Evolutionary conservation across 2,113 vertebrate species (phyloP).

Genomic region (Harpagus bidentatus): DNA sequence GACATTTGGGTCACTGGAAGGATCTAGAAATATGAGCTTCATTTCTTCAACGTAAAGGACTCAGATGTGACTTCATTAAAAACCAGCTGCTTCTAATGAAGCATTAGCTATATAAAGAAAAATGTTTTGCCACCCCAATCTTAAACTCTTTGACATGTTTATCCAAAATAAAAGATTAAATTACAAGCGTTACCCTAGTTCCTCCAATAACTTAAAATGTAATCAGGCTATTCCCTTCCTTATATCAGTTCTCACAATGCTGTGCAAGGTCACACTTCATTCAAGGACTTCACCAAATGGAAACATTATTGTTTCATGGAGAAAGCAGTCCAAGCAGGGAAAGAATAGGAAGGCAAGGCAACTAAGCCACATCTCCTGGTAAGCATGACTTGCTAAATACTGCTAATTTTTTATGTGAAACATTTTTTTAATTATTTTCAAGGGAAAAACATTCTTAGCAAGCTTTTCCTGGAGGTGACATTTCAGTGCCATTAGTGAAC

Average conservation of each 20-base stretch:
- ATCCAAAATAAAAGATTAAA: neutral
- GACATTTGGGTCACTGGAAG: neutral
- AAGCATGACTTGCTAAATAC: neutral
- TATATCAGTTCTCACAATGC: neutral
- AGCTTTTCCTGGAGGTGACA: neutral
- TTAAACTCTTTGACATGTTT: neutral
- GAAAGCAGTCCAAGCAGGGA: neutral
- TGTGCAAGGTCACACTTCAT: neutral
- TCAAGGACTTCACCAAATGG: neutral
- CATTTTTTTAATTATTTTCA: neutral
- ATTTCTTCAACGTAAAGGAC: neutral
- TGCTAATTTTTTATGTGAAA: neutral
- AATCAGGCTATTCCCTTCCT: neutral
- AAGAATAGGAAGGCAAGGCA: neutral
- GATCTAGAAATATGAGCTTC: neutral
- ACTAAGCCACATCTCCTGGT: neutral
- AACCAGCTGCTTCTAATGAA: neutral
- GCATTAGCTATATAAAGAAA: neutral
- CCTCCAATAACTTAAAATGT: neutral
- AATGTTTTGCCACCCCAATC: accelerated
- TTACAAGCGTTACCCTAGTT: neutral
- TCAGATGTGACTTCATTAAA: neutral
- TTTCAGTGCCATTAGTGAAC: neutral
- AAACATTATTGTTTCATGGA: neutral
- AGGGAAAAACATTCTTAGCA: neutral